Evolutionary conservation across 2,888 invertebrate genomes (phyloP).

Genomic region (Matsumyia berberina): DNA sequence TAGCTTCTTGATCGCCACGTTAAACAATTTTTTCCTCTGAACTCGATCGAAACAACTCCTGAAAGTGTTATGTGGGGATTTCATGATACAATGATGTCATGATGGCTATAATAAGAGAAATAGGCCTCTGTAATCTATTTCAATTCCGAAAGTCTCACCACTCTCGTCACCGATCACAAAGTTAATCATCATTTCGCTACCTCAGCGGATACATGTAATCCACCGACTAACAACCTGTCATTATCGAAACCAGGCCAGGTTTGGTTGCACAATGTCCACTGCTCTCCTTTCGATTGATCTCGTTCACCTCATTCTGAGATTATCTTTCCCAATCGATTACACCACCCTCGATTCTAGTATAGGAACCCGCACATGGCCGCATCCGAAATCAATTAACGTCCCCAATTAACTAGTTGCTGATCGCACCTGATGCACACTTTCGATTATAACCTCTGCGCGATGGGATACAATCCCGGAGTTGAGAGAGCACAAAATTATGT

Average conservation of each 20-base stretch:
- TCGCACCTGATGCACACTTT: slow-evolving; percentile 72
- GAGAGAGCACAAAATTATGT: slow-evolving; percentile 8
- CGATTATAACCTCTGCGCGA: slow-evolving; percentile 62
- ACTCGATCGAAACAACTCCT: no score
- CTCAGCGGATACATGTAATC: background rate
- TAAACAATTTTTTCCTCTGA: no score
- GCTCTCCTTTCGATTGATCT: slow-evolving; percentile 10
- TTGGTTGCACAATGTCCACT: background rate
- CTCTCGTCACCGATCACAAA: background rate
- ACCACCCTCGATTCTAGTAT: slow-evolving; percentile 29
- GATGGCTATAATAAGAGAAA: no score
- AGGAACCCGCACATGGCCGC: background rate
- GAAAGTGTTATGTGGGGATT: no score
- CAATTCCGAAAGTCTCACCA: no score
- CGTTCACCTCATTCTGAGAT: slow-evolving; percentile 40
- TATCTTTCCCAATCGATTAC: slow-evolving; percentile 59
- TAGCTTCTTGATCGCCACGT: no score
- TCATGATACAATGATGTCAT: no score
- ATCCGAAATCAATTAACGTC: slow-evolving; percentile 68
- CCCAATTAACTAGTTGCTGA: slow-evolving; percentile 72
- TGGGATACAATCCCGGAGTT: slow-evolving; percentile 18
- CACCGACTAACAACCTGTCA: background rate
- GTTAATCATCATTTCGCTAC: slow-evolving; percentile 6
- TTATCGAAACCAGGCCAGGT: background rate
- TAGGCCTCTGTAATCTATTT: no score